A percentile compares a stretch with the other conserved stretches of the same genome.
These are phyloP conservation scores for Epizoanthus stellaris DNA, from an alignment of 92 coral and sea anemone species.

Conservation along the genomic window DNA sequence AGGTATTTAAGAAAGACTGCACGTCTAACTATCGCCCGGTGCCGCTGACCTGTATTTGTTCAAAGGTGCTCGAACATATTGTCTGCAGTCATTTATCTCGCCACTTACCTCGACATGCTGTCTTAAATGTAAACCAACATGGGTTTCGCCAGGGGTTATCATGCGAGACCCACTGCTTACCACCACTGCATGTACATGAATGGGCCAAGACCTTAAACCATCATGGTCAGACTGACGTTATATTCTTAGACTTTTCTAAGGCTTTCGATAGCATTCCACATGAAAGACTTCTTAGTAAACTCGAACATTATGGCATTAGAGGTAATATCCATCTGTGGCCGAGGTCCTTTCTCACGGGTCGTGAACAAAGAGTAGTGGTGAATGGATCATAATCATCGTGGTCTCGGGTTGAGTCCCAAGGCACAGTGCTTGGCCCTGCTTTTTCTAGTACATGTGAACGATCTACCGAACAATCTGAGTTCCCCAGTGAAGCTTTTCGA, in stretches of 20 bases:
- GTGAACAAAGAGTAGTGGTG: not conserved
- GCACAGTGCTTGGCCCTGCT: not conserved
- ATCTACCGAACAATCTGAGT: no score
- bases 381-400: not conserved
- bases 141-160: constrained; percentile 33
- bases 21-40: not conserved
- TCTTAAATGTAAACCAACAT: constrained; percentile 18
- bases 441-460: no score
- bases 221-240: constrained; percentile 44
- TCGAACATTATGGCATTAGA: not conserved
- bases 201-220: constrained; percentile 38
- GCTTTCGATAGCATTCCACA: constrained; percentile 35
- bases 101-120: not conserved
- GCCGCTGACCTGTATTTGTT: not conserved
- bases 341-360: not conserved
- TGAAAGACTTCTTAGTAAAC: constrained; percentile 12
- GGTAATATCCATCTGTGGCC: not conserved
- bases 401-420: not conserved
- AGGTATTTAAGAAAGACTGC: not conserved
- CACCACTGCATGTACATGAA: constrained; percentile 41
- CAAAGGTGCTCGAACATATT: not conserved
- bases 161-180: constrained; percentile 45
- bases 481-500: no score
- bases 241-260: constrained; percentile 43
- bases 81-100: not conserved